phyloP scores from a whole-genome alignment of 2,113 vertebrate genomes.

The Campylomormyrus numenius region DNA sequence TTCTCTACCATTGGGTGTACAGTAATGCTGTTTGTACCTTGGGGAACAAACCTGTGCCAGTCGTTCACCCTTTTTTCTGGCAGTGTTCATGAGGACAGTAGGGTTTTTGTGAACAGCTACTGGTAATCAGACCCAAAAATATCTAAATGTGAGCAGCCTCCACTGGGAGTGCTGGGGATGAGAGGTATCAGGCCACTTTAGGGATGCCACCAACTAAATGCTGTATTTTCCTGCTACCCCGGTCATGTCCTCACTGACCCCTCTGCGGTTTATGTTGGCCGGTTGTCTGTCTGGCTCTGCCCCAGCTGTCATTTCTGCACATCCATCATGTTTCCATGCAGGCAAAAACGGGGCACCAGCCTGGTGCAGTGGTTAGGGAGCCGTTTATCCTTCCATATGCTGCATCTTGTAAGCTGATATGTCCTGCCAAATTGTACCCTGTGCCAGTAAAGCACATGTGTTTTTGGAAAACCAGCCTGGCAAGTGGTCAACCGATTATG shows the following conservation, averaged over 20 bases:
- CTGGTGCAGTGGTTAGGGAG: conserved; percentile 82
- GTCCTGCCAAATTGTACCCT: conserved; percentile 74
- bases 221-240: conserved; percentile 52
- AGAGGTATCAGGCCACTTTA: background rate
- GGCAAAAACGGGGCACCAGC: conserved; percentile 80
- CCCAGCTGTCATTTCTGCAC: conserved; percentile 65
- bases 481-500: conserved; percentile 44
- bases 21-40: background rate
- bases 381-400: conserved; percentile 91
- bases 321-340: conserved; percentile 71
- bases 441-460: conserved; percentile 65
- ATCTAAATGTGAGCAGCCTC: background rate
- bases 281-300: conserved; percentile 65
- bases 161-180: background rate
- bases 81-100: background rate
- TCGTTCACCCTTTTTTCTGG: background rate
- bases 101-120: background rate
- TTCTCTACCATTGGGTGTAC: background rate
- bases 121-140: background rate
- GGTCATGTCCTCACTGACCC: conserved; percentile 61
- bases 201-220: conserved; percentile 28
- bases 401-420: conserved; percentile 80
- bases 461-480: conserved; percentile 62
- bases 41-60: background rate
- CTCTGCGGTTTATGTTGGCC: conserved; percentile 54